Base-by-base conservation (phyloP, 2,888 invertebrate genomes). In the Thymelicus acteon region DNA sequence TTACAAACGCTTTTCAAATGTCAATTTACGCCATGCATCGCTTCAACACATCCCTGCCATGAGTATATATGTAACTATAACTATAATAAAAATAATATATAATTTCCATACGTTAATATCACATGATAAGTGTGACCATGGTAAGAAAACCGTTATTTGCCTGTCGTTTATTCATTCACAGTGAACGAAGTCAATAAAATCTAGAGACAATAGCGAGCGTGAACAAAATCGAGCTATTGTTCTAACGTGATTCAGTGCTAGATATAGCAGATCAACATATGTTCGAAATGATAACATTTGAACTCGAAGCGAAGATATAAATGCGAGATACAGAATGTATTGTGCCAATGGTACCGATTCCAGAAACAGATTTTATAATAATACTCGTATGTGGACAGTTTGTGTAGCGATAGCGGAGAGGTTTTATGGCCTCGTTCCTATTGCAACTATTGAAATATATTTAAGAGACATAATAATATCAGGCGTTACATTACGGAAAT, bases 221-320 rank as follows among this genome's bases (percentile, higher is more conserved):
- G 58, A 63, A 64, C 69, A 70, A 64, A 70, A 70, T 70, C 69
- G 63, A 70, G 72, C 74, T 60, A 71, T 74, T 74, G 73, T 74
- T 74, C 52, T 68, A 61, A 60, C 39, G 49, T 69, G 69, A 69
- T 69, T 69, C 69, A 69, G 69, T 39, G 39, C 63, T 64, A 69
- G 73, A 71, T 71, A 67, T 39, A 64, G 47, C 57, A 40, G 62
- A 69, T 75, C 75, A 72, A 76, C 75, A 72, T 73, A 72, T 67
- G 75, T 74, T 69, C 65, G 12, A 70, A 70, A 70, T 75, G 76
- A 76, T 76, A 75, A 75, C 74, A 75, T 75, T 77, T 75, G 74
- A 76, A 76, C 73, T 70, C 67, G 74, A 58, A 70, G 58, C 48
- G 58, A 60, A 70, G 69, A 70, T 70, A 70, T 70, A 70, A 69